Evolutionary conservation across 2,888 invertebrate species (phyloP), one percentile per base, ranked within the genome.

Genomic region (Oscheius sp.): DNA sequence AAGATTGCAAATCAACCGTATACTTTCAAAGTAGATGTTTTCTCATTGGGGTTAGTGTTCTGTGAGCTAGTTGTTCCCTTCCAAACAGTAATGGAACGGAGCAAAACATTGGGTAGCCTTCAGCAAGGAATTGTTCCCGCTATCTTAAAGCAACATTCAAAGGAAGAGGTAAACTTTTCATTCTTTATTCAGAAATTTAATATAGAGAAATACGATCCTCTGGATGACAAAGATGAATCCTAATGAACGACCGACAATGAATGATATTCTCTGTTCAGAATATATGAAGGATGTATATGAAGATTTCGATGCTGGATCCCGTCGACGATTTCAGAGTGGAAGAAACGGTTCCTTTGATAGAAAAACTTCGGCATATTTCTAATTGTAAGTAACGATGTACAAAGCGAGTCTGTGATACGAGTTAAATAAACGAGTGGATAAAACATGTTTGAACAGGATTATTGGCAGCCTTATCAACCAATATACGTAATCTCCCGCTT

Each of bases 21-120:
- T 76, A 87, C 87, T 32, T 85, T 86, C 56, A 89, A 89, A 77
- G 88, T 89, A 32, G 88, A 88, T 77, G 87, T 88, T n/a, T 89
- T 86, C 74, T 86, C 88, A 0, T 78, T 88, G 61, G 88, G 88
- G 12, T 89, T 98, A 68, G 94, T 98, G 72, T 90, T 95, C 77
- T 93, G 95, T 87, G 98, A 98, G 88, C 87, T 98, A 67, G 89
- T 96, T 45, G 91, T 92, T 62, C 93, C 94, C 20, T 96, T 97
- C 87, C 88, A 89, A 9, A 97, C 97, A 0, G 92, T 94, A 87
- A 92, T 94, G 90, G 97, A 98, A 88, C 90, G 96, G 17, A 64
- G 76, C 12, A 38, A 54, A 9, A 68, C 73, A 22, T 72, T 73
- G 50, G 65, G 49, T 8, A 63, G 56, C 30, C 72, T 70, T 17